These are phyloP conservation scores for Epiblema foenella DNA, from an alignment of 2,888 invertebrate species.

Conservation along the genomic window DNA sequence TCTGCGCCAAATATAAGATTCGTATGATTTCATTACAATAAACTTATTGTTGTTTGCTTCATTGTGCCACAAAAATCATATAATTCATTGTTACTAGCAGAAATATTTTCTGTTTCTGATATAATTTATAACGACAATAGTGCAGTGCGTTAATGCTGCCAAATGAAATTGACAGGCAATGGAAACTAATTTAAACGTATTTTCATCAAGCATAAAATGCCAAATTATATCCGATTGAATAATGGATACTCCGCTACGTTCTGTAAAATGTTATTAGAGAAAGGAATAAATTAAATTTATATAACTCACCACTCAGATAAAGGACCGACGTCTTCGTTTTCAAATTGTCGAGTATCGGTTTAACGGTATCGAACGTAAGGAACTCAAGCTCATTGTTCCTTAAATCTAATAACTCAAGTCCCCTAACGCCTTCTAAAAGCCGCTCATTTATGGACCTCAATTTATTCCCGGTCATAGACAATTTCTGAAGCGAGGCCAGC, in stretches of 20 bases:
- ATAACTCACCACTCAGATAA: conserved; percentile 74
- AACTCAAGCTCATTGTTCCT: conserved; percentile 91
- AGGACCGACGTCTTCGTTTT: conserved; percentile 82
- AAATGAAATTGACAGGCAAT: conserved; percentile 5
- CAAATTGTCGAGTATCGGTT: conserved; percentile 90
- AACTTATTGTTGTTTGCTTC: conserved; percentile 37
- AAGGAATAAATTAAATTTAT: conserved; percentile 40
- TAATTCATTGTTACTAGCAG: conserved; percentile 35
- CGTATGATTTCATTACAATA: conserved; percentile 45
- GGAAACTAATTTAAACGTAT: conserved; percentile 10
- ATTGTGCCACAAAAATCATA: conserved; percentile 40
- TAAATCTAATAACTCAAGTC: conserved; percentile 90
- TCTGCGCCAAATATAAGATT: conserved; percentile 48
- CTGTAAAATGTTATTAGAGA: conserved; percentile 33
- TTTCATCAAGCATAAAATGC: conserved; percentile 16
- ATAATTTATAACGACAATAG: conserved; percentile 24
- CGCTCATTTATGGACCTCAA: conserved; percentile 89
- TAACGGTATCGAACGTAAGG: conserved; percentile 89
- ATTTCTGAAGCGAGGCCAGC: conserved; percentile 88
- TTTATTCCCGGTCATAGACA: conserved; percentile 91
- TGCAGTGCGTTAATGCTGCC: conserved; percentile 7
- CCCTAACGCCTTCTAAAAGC: conserved; percentile 89
- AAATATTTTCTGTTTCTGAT: conserved; percentile 30
- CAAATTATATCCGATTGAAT: conserved; percentile 31
- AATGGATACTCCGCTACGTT: conserved; percentile 13